Percentiles rank a stretch among this genome's conserved stretches.
phyloP scores from a whole-genome alignment of 2,888 invertebrate species.

The Trypoxylon attenuatum region DNA sequence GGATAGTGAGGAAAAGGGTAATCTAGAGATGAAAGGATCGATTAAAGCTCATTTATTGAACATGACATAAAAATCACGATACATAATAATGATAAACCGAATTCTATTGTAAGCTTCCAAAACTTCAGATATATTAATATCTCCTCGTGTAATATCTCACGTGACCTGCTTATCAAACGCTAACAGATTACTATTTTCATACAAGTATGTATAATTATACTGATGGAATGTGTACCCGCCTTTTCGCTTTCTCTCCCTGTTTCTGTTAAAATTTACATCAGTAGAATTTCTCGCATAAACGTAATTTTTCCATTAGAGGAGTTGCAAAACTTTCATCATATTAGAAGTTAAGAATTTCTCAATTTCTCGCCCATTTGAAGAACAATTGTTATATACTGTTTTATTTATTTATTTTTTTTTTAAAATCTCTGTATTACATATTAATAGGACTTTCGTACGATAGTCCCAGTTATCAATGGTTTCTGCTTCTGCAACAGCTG shows the following conservation, averaged over 20 bases:
- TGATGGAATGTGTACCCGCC: constrained; percentile 66
- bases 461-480: too few species aligned
- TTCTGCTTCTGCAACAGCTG: too few species aligned
- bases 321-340: too few species aligned
- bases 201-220: constrained; percentile 51
- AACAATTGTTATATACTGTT: too few species aligned
- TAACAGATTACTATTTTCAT: constrained; percentile 61
- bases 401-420: too few species aligned
- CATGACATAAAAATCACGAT: constrained; percentile 72
- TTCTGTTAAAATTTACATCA: constrained; percentile 34
- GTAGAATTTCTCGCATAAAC: background rate
- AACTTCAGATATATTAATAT: constrained; percentile 63
- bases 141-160: constrained; percentile 51
- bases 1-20: background rate
- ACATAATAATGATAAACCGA: constrained; percentile 65
- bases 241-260: constrained; percentile 39
- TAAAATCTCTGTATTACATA: too few species aligned
- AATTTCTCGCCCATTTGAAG: too few species aligned
- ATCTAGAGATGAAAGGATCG: background rate
- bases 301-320: too few species aligned
- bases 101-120: constrained; percentile 63
- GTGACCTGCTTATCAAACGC: constrained; percentile 61
- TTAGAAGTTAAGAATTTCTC: too few species aligned
- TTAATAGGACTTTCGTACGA: too few species aligned
- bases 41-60: constrained; percentile 70